A percentile compares a stretch with the other conserved stretches of the same genome.
phyloP scores from a whole-genome alignment of 2,113 vertebrate genomes.

The Colossoma macropomum region DNA sequence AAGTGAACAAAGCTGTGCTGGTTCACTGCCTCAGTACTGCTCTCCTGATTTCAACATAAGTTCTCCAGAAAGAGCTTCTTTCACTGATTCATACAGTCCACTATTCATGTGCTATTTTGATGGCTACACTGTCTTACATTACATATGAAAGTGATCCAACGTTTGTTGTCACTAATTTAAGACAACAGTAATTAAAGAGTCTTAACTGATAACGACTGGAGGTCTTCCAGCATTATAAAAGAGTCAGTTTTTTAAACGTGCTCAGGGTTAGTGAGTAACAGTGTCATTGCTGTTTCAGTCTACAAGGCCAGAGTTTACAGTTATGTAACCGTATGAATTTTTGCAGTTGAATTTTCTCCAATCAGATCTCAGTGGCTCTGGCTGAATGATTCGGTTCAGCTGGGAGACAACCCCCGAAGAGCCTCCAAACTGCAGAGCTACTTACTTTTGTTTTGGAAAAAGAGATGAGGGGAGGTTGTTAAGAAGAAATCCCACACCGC shows the following conservation, averaged over 20 bases:
- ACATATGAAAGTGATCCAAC: not conserved
- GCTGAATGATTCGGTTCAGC: constrained; percentile 3
- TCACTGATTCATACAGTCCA: not conserved
- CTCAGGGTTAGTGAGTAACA: not conserved
- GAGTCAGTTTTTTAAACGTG: not conserved
- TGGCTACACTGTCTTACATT: too few relatives aligned
- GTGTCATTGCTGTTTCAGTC: not conserved
- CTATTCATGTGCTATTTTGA: too few relatives aligned
- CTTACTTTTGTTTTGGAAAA: constrained; percentile 47
- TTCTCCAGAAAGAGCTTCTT: not conserved
- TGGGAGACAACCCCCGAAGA: constrained; percentile 8
- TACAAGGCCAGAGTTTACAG: not conserved
- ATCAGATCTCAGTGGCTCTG: not conserved
- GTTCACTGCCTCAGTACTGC: not conserved
- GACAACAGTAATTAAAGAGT: not conserved
- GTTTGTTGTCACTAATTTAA: not conserved
- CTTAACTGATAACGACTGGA: not conserved
- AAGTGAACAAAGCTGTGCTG: not conserved
- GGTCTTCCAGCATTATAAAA: not conserved
- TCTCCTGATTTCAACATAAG: not conserved
- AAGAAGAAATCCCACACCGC: constrained; percentile 30
- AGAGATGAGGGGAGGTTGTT: not conserved
- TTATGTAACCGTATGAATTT: not conserved
- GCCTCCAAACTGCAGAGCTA: constrained; percentile 39
- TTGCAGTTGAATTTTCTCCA: not conserved